Conservation (phyloP, 2,113 vertebrate species). For the Jaculus jaculus region DNA sequence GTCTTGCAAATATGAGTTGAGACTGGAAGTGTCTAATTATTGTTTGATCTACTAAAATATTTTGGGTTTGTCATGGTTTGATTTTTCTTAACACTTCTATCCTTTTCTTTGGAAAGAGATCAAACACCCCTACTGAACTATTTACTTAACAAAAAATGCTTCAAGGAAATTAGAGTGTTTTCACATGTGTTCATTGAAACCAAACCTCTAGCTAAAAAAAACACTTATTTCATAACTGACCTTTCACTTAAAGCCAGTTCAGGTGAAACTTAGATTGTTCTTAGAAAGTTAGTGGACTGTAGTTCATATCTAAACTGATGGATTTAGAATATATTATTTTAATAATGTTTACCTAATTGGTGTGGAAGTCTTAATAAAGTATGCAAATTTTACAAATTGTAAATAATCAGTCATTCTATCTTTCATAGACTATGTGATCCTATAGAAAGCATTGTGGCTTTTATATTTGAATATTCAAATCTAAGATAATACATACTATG, state of each 20-base stretch:
- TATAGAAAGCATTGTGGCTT: constrained; percentile 23
- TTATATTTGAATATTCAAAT: constrained; percentile 23
- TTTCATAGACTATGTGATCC: not conserved
- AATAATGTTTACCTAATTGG: constrained; percentile 27
- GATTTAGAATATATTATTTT: constrained; percentile 42
- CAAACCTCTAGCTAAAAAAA: constrained; percentile 59
- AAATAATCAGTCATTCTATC: constrained; percentile 7
- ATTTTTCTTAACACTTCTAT: constrained; percentile 41
- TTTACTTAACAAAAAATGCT: constrained; percentile 52
- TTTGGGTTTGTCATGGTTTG: not conserved
- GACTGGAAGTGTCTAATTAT: not conserved
- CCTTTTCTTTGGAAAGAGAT: constrained; percentile 49
- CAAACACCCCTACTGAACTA: constrained; percentile 53
- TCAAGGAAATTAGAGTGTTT: constrained; percentile 37
- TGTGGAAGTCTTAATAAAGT: constrained; percentile 44
- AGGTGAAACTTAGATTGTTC: constrained; percentile 50
- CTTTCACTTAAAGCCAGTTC: constrained; percentile 63
- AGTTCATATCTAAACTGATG: constrained; percentile 11
- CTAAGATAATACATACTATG: not conserved
- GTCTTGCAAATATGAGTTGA: not conserved
- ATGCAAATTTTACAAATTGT: constrained; percentile 29
- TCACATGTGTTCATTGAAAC: constrained; percentile 51
- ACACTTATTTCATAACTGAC: constrained; percentile 51
- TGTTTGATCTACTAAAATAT: constrained; percentile 4
- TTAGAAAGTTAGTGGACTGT: constrained; percentile 34